Conservation (phyloP, 1,140 invertebrate species). For the Drosophila dunni region DNA sequence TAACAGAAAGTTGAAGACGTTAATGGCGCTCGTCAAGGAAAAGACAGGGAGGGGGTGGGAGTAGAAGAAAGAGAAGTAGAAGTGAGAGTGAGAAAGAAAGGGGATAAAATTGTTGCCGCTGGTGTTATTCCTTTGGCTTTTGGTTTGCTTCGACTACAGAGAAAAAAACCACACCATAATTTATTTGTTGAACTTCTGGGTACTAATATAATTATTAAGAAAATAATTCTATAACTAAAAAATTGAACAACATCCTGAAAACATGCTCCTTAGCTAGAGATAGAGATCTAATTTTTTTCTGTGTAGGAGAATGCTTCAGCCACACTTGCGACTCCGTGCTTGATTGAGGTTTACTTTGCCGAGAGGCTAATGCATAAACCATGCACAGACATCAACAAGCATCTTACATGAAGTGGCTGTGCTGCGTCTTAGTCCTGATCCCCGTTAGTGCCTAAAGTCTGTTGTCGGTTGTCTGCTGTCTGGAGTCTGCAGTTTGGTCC, state of each 20-base stretch:
- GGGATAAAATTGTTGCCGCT: constrained; percentile 35
- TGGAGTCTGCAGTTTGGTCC: constrained; percentile 11
- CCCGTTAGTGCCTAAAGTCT: constrained; percentile 39
- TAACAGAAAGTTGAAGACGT: constrained; percentile 83
- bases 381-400: constrained; percentile 80
- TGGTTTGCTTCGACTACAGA: too few relatives aligned
- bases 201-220: too few relatives aligned
- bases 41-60: background rate
- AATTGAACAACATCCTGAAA: too few relatives aligned
- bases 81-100: too few relatives aligned
- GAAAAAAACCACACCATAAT: too few relatives aligned
- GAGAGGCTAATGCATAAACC: constrained; percentile 78
- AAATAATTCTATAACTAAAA: too few relatives aligned
- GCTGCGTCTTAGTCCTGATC: constrained; percentile 39
- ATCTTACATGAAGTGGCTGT: constrained; percentile 60
- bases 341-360: constrained; percentile 79
- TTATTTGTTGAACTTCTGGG: too few relatives aligned
- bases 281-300: too few relatives aligned
- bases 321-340: constrained; percentile 52
- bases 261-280: too few relatives aligned
- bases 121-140: constrained; percentile 26
- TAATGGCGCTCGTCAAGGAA: constrained; percentile 70
- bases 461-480: background rate
- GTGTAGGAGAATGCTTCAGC: constrained; percentile 1
- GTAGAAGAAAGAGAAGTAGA: too few relatives aligned